A percentile compares a stretch with the other conserved stretches of the same genome.
Evolutionary conservation across 2,113 vertebrate species (phyloP).

Genomic region (Sebastes schlegelii): DNA sequence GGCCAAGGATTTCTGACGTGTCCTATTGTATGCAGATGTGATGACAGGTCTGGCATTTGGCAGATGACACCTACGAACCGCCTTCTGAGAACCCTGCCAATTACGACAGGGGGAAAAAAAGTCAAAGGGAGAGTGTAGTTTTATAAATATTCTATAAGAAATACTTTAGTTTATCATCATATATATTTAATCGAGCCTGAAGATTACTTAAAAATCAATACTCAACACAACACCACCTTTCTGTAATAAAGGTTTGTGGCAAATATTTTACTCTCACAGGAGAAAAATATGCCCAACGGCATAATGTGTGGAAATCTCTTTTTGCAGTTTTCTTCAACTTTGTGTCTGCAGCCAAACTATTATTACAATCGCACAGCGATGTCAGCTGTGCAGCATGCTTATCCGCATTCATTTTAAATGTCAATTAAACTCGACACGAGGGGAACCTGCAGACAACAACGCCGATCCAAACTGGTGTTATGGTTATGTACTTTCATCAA

Average conservation of each 20-base stretch:
- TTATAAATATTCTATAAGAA: background rate
- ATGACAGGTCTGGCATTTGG: slow-evolving; percentile 66
- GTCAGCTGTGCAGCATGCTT: background rate
- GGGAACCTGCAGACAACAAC: slow-evolving; percentile 32
- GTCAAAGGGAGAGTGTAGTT: background rate
- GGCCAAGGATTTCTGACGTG: slow-evolving; percentile 62
- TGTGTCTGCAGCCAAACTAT: slow-evolving; percentile 15
- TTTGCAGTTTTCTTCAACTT: background rate
- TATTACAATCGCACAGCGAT: background rate
- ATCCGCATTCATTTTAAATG: slow-evolving; percentile 38
- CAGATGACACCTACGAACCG: slow-evolving; percentile 53
- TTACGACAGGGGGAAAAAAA: slow-evolving; percentile 5
- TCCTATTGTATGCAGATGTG: slow-evolving; percentile 73
- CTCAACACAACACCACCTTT: slow-evolving; percentile 5
- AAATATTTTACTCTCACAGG: background rate
- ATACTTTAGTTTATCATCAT: background rate
- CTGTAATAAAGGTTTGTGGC: slow-evolving; percentile 18
- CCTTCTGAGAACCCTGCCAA: slow-evolving; percentile 23
- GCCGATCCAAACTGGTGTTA: slow-evolving; percentile 45
- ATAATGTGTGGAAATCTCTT: background rate
- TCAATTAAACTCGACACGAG: slow-evolving; percentile 39
- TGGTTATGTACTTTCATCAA: slow-evolving; percentile 46
- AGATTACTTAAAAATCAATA: slow-evolving; percentile 19
- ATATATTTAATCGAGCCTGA: slow-evolving; percentile 10
- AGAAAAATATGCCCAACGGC: background rate